Evolutionary conservation across 1,140 invertebrate genomes (phyloP), one percentile per base, ranked within the genome.

Genomic region (Dufourea novaeangliae): DNA sequence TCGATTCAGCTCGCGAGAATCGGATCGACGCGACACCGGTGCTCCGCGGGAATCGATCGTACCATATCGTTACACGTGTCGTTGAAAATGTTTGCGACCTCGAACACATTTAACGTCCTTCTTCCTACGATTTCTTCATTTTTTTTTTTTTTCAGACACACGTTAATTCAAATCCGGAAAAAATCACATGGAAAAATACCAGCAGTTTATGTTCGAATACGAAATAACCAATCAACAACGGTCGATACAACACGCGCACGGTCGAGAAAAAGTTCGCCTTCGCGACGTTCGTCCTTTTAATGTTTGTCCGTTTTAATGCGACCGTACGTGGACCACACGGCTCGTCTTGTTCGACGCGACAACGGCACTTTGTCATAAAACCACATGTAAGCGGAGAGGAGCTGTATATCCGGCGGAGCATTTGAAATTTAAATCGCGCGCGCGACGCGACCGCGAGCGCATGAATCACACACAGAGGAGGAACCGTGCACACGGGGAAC

Each of bases 291-390:
- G 4, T 29, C 37, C 17, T 46, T 22, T 20, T 50, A n/a, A 25
- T n/a, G 61, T 44, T 17, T 62, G 62, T 72, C 78, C 73, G 70
- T 81, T 82, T 84, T 73, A 79, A 81, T 78, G 50, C 17, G 52
- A 10, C 32, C 32, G 32, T n/a, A n/a, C 27, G 57, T 46, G 46
- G 71, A 81, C 56, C 73, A 74, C 70, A 80, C 66, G 37, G 67
- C 52, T 80, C 78, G 74, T 86, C 76, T 77, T 75, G 78, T 80
- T 83, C 78, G 68, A 76, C 44, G 76, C 70, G 83, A 85, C 83
- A 86, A 85, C 85, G 74, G 70, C 76, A 84, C 80, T 87, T 87
- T 79, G 83, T 87, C 83, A 85, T 82, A 87, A 85, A 75, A 80
- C 70, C 83, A 64, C 84, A 67, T 46, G 81, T 71, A 75, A 82